phyloP scores from a whole-genome alignment of 2,113 vertebrate species.

The Daubentonia madagascariensis region DNA sequence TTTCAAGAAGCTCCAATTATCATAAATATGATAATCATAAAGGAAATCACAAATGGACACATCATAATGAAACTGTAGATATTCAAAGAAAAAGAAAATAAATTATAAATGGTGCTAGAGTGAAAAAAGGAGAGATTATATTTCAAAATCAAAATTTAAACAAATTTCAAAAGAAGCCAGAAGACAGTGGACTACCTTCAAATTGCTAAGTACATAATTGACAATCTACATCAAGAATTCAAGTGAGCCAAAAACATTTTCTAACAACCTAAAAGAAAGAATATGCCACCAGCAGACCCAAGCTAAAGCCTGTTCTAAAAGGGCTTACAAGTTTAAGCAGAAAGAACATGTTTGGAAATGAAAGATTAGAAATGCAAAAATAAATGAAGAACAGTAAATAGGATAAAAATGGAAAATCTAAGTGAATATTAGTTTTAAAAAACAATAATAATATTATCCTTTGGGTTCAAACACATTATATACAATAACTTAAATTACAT shows the following conservation, averaged over 20 bases:
- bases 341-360: neutral
- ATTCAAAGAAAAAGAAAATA: neutral
- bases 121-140: too few relatives aligned
- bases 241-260: neutral
- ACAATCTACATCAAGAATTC: neutral
- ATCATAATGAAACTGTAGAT: neutral
- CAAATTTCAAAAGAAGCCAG: neutral
- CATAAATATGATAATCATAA: neutral
- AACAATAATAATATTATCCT: neutral
- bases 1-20: neutral
- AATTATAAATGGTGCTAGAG: neutral
- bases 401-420: neutral
- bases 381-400: neutral
- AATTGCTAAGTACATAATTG: neutral
- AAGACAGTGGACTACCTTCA: neutral
- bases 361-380: neutral
- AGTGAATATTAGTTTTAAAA: neutral
- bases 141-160: neutral
- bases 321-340: neutral
- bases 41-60: neutral
- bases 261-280: neutral
- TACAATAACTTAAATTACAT: neutral
- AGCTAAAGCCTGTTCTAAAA: neutral
- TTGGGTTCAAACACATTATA: neutral
- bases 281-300: neutral